Percentiles rank a stretch among this genome's conserved stretches.
phyloP scores from a whole-genome alignment of 2,113 vertebrate genomes.

The Corythoichthys intestinalis region DNA sequence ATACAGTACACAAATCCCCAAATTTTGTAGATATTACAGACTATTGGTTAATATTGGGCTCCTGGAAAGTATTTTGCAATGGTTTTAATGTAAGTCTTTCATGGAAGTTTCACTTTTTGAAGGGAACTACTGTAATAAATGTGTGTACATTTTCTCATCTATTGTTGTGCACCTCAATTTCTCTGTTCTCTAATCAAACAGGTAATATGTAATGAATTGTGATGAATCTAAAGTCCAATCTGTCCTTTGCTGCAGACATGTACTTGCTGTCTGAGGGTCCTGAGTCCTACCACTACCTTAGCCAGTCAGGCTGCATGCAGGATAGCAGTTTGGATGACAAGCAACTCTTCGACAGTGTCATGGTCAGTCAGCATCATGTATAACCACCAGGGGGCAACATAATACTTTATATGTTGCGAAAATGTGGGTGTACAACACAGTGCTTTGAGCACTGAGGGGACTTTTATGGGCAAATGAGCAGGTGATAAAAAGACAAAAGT shows the following conservation, averaged over 20 bases:
- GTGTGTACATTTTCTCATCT: neutral
- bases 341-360: constrained; percentile 83
- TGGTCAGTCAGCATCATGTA: constrained; percentile 71
- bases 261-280: constrained; percentile 78
- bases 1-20: no score
- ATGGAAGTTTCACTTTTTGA: neutral
- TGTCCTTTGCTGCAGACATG: constrained; percentile 69
- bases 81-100: no score
- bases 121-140: neutral
- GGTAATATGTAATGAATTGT: neutral
- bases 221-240: neutral
- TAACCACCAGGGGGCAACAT: neutral
- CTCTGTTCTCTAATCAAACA: neutral
- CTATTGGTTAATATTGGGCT: no score
- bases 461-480: no score
- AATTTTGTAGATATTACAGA: no score
- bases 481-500: no score
- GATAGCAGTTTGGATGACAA: constrained; percentile 80
- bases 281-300: constrained; percentile 80
- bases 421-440: no score
- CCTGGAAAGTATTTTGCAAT: no score
- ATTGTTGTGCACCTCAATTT: neutral
- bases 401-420: neutral
- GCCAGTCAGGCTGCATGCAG: constrained; percentile 80
- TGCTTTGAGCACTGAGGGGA: no score